Evolutionary conservation across 2,113 vertebrate species (phyloP).

Genomic region (Tinamus guttatus): DNA sequence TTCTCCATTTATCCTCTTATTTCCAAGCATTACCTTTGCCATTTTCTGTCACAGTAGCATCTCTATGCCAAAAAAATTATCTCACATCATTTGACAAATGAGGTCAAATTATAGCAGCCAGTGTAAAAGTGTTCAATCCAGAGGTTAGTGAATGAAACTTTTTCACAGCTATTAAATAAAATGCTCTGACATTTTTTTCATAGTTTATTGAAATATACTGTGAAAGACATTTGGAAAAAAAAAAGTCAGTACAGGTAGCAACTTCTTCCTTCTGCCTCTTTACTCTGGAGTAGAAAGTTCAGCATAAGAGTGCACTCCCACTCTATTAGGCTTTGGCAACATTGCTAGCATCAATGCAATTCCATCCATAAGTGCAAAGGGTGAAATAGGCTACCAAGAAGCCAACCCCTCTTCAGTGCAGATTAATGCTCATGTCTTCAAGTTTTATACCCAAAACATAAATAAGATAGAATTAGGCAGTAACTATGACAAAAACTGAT

Average conservation of each 20-base stretch:
- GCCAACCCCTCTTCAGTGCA: rapidly evolving
- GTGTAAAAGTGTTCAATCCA: background rate
- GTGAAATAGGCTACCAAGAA: slow-evolving; percentile 4
- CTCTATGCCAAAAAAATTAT: background rate
- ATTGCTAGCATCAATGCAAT: slow-evolving; percentile 8
- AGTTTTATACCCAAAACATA: background rate
- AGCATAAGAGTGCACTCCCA: background rate
- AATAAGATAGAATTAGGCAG: background rate
- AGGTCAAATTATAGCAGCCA: background rate
- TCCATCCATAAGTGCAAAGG: slow-evolving; percentile 17
- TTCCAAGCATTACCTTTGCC: background rate
- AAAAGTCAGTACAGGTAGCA: background rate
- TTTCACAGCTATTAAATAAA: slow-evolving; percentile 7
- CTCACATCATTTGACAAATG: background rate
- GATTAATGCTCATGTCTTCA: background rate
- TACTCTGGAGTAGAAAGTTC: slow-evolving; percentile 11
- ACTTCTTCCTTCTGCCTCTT: background rate
- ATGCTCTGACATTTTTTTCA: background rate
- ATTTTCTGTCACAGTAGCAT: slow-evolving; percentile 12
- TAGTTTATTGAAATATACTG: background rate
- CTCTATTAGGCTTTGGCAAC: background rate
- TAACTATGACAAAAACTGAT: background rate
- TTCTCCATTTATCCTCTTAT: background rate
- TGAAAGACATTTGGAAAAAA: slow-evolving; percentile 23
- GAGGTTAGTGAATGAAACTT: background rate